Evolutionary conservation across 2,797 vertebrate species (phyloP), one percentile per base, ranked within the genome.

Genomic region (Taeniopygia guttata): DNA sequence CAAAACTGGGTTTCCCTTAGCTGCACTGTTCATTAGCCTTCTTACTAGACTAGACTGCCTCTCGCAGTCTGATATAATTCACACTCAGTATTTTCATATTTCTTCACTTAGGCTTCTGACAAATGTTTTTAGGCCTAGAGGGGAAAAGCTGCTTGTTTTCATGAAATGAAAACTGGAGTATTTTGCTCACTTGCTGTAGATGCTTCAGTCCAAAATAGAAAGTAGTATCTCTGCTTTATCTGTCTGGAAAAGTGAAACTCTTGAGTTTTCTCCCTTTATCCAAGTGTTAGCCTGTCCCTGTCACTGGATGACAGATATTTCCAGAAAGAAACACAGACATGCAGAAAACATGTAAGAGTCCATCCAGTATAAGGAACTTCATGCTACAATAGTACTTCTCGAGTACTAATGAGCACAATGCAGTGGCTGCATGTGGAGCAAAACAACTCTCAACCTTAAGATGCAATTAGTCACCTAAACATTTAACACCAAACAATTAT

Each of bases 91-190:
- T 90, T 91, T 96, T 91, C 83, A 75, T 70, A 84, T 88, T 82
- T 84, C 86, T 60, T 84, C 49, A 64, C 64, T 93, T 95, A 84
- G 86, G 68, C 64, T 91, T 90, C 67, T 91, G 83, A 87, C 91
- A 93, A 93, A 93, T 91, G 94, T 91, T 95, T 91, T 66, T 58
- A 90, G 83, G 89, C 91, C 89, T 85, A 87, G 72, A 87, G 93
- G 83, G 63, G 42, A 83, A 96, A 97, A 96, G 83, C 88, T 93
- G 91, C 87, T 96, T 94, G 88, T 94, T 96, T 94, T 94, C 63
- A 30, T 85, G 38, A 83, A 74, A 84, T 7, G 7, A 90, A 90
- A 88, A 84, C 51, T 9, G n/a, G 67, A 84, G 30, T 26, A 79
- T 90, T 95, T 89, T 87, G 68, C 52, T 94, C 32, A 58, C 77